Evolutionary conservation across 2,888 invertebrate species (phyloP).

Genomic region (Drosophila seclusa): DNA sequence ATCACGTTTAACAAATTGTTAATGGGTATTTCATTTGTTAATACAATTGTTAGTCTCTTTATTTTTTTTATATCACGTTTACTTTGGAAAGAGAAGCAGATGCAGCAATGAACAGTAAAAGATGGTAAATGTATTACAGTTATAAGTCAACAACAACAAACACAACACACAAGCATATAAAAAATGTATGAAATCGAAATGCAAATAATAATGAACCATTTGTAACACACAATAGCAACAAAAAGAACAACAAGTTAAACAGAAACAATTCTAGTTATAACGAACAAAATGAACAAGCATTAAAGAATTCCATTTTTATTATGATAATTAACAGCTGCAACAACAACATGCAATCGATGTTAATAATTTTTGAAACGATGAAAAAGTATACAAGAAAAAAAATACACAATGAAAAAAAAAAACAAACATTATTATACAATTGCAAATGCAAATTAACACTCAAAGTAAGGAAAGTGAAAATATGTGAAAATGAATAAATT

Average conservation of each 20-base stretch:
- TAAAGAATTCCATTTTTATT: conserved; percentile 67
- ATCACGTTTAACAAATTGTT: conserved; percentile 72
- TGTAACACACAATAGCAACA: conserved; percentile 42
- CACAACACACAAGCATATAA: conserved; percentile 33
- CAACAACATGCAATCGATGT: conserved; percentile 70
- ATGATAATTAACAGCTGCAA: conserved; percentile 74
- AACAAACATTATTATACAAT: conserved; percentile 69
- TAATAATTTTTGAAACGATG: conserved; percentile 72
- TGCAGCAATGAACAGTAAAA: conserved; percentile 29
- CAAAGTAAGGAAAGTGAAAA: conserved; percentile 76
- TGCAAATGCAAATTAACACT: conserved; percentile 77
- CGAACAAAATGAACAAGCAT: conserved; percentile 42
- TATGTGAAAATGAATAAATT: conserved; percentile 79
- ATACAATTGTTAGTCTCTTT: conserved; percentile 63
- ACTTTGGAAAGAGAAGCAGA: conserved; percentile 49
- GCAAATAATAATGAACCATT: conserved; percentile 25
- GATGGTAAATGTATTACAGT: conserved; percentile 52
- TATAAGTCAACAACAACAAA: conserved; percentile 48
- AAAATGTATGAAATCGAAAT: conserved; percentile 42
- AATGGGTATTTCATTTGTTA: conserved; percentile 63
- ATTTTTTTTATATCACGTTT: conserved; percentile 44
- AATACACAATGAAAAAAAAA: conserved; percentile 57
- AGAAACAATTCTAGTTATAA: conserved; percentile 53
- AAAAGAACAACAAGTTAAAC: conserved; percentile 46
- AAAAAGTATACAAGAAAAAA: conserved; percentile 49